phyloP scores from a whole-genome alignment of 1,140 invertebrate genomes.

The Neodiprion fabricii region DNA sequence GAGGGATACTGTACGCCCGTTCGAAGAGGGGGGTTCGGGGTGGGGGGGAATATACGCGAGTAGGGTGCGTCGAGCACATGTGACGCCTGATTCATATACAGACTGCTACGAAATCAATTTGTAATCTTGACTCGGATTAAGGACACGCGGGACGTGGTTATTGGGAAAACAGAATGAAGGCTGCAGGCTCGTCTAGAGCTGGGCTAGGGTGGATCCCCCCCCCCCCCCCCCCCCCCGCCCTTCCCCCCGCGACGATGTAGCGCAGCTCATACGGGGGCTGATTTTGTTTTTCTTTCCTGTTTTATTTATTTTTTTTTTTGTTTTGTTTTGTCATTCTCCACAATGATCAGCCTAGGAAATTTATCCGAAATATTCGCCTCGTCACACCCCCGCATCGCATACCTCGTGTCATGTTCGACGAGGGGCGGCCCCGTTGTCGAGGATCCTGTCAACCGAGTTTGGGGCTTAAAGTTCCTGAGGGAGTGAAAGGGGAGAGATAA shows the following conservation, averaged over 20 bases:
- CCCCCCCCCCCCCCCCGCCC: not conserved
- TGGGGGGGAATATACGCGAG: constrained; percentile 30
- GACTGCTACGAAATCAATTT: constrained; percentile 63
- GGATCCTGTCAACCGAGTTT: not conserved
- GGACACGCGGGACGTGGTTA: constrained; percentile 33
- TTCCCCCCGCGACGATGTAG: not conserved
- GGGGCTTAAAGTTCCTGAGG: not conserved
- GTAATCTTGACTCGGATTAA: constrained; percentile 64
- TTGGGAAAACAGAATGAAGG: constrained; percentile 2
- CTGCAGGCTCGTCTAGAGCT: not conserved
- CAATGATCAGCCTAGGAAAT: too few species aligned
- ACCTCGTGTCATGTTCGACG: not conserved
- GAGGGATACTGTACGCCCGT: constrained; percentile 21
- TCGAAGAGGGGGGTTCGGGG: constrained; percentile 15
- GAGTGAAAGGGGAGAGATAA: not conserved
- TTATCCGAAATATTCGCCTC: too few species aligned
- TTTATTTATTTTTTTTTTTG: constrained; percentile 16
- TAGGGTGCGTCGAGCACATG: constrained; percentile 60
- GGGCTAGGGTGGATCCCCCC: not conserved
- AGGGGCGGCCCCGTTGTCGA: not conserved
- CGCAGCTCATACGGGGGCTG: too few species aligned
- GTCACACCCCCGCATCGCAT: not conserved
- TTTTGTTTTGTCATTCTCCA: too few species aligned
- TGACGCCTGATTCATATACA: constrained; percentile 63
- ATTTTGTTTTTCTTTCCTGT: not conserved